phyloP scores from a whole-genome alignment of 1,140 invertebrate genomes.

The Augochlora pura region DNA sequence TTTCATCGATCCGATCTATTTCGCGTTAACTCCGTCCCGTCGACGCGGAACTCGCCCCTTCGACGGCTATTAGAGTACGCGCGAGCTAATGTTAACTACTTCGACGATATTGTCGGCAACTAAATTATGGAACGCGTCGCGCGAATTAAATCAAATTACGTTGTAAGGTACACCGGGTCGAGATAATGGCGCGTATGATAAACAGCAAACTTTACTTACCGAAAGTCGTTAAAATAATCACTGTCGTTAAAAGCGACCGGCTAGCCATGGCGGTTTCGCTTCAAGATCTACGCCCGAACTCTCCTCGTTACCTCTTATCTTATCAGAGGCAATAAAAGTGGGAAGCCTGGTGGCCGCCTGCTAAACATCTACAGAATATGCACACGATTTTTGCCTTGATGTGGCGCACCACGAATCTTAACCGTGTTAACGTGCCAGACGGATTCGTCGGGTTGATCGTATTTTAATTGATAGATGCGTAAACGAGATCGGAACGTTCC shows the following conservation, averaged over 20 bases:
- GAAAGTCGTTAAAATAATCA: constrained; percentile 15
- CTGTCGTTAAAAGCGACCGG: constrained; percentile 13
- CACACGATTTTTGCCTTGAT: not conserved
- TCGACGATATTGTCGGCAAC: too few species aligned
- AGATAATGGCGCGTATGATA: not conserved
- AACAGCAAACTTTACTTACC: constrained; percentile 40
- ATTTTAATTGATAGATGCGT: too few species aligned
- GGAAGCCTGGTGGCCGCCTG: not conserved
- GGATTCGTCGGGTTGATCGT: too few species aligned
- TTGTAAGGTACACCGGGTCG: not conserved
- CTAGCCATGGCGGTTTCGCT: constrained; percentile 35
- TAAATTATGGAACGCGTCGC: too few species aligned
- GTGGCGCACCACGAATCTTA: not conserved
- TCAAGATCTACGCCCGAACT: not conserved
- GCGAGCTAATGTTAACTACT: too few species aligned
- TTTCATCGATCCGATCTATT: too few species aligned
- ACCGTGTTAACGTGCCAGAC: not conserved
- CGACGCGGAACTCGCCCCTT: too few species aligned
- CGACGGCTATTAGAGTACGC: too few species aligned
- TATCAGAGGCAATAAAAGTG: constrained; percentile 54
- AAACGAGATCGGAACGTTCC: too few species aligned
- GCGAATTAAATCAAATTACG: not conserved
- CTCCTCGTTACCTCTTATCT: constrained; percentile 44
- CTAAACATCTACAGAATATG: not conserved
- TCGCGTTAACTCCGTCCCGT: too few species aligned